Conservation (phyloP, 2,888 invertebrate species). For the Pyrrhia umbra region DNA sequence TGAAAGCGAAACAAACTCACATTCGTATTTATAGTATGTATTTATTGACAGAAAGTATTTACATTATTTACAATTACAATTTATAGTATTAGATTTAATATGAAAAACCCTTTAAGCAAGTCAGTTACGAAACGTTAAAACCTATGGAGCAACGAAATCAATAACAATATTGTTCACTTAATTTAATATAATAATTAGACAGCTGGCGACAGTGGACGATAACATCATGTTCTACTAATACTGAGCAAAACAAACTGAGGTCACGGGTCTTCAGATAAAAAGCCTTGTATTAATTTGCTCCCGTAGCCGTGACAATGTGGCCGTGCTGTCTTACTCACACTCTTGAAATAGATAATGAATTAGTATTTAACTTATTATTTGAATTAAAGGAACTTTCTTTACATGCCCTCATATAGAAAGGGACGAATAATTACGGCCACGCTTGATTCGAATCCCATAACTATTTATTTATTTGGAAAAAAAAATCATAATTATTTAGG, state of each 20-base stretch:
- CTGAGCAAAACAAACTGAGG: slow-evolving; percentile 76
- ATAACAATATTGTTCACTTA: slow-evolving; percentile 51
- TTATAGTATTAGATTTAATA: no score
- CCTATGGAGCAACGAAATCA: slow-evolving; percentile 43
- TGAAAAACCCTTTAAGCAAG: not conserved
- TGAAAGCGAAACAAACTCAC: no score
- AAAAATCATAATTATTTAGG: no score
- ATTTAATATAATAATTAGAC: slow-evolving; percentile 67
- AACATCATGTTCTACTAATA: slow-evolving; percentile 71
- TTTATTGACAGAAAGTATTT: no score
- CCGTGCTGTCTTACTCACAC: slow-evolving; percentile 41
- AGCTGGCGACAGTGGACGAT: slow-evolving; percentile 60
- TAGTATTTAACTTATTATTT: not conserved
- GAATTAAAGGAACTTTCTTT: not conserved
- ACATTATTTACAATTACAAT: no score
- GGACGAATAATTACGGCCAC: no score
- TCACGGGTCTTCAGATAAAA: slow-evolving; percentile 76
- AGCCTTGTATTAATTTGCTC: slow-evolving; percentile 82
- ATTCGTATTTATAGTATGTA: no score
- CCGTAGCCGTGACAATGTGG: slow-evolving; percentile 54
- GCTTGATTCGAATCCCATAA: no score
- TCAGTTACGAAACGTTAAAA: not conserved
- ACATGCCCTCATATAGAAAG: no score
- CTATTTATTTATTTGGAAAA: no score
- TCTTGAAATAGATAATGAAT: slow-evolving; percentile 14